Base-by-base conservation (phyloP, 1,140 invertebrate genomes). In the Metaphire vulgaris region DNA sequence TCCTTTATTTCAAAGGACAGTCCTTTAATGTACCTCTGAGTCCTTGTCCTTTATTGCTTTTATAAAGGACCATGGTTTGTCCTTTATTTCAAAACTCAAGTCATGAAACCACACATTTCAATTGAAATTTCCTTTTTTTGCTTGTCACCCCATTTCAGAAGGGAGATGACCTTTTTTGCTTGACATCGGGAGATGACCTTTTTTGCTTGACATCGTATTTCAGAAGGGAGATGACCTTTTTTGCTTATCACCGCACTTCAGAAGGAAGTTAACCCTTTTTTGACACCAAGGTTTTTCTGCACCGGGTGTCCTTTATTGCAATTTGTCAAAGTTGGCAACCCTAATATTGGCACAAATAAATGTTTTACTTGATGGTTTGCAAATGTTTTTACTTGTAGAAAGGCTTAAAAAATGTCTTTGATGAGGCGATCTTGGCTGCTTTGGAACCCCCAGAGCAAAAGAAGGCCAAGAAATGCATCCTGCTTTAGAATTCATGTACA, bases 351-450 rank as follows among this genome's bases (percentile, higher is more conserved):
- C 6, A 56, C 21, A 56, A 56, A 21, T 6, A 56, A 56, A 21
- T 56, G 41, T 21, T 56, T 6, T 56, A 21, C 41, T 56, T 56
- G 6, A 12, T 56, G 41, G 6, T 56, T 21, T 56, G 6, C 21
- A 56, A 56, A 21, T 56, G 6, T 56, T 56, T 56, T 56, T 21
- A 56, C 21, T 89, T 89, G 66, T 90, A 98, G 92, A 99, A 99
- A 92, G 97, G 97, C 82, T 87, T 99, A 82, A 99, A 99, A 88
- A 99, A 99, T 87, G 98, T 99, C 0, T 99, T 99, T 86, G 98
- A 99, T 87, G 98, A 99, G 89, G 98, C 97, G 56, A 99, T 99
- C 83, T 86, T 99, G 79, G 97, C 97, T 72, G 97, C 97, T 72
- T 87, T 99, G 81, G 96, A 98, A 87, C 96, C 96, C 32, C 96